phyloP scores from a whole-genome alignment of 2,797 vertebrate genomes.

The Micromesistius poutassou region DNA sequence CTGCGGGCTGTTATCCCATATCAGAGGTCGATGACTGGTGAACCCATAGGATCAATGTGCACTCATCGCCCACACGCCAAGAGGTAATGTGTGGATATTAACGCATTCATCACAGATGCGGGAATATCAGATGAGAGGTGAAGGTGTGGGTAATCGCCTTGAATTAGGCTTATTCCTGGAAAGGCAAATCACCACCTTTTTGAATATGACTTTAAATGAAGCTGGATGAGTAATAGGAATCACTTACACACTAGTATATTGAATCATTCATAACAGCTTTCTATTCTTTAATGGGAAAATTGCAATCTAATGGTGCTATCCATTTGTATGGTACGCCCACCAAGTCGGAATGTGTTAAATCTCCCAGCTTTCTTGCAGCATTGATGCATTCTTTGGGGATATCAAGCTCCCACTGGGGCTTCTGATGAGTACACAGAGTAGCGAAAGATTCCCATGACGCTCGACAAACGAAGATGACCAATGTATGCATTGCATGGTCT shows the following conservation, averaged over 20 bases:
- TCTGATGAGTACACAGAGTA: no score
- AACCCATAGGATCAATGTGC: neutral
- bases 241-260: neutral
- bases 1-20: slow-evolving; percentile 32
- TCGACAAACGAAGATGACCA: no score
- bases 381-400: no score
- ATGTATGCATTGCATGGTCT: no score
- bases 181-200: neutral
- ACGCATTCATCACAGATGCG: slow-evolving; percentile 43
- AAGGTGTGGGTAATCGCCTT: slow-evolving; percentile 6
- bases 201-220: neutral
- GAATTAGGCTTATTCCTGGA: neutral
- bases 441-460: no score
- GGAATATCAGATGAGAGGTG: neutral
- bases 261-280: neutral
- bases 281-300: neutral
- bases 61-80: slow-evolving; percentile 44
- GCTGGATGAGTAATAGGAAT: neutral
- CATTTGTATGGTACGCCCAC: no score
- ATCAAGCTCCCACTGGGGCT: no score
- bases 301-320: no score
- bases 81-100: slow-evolving; percentile 37
- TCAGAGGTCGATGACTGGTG: neutral
- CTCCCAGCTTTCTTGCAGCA: no score
- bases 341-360: no score